These are phyloP conservation scores for Cheilosia impressa DNA, from an alignment of 2,888 invertebrate genomes.

Conservation along the genomic window DNA sequence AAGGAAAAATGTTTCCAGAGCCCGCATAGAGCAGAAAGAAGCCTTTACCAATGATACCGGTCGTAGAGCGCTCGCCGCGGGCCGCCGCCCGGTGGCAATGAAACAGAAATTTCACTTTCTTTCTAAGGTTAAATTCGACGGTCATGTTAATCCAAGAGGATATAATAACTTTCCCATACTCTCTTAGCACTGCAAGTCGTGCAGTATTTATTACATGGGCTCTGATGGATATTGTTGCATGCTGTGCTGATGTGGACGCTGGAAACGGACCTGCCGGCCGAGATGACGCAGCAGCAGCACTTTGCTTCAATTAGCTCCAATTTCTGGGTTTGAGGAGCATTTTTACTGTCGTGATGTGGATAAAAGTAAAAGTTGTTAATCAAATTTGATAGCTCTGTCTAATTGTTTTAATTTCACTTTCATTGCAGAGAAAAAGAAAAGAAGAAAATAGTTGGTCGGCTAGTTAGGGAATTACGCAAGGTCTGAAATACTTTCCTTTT, in stretches of 20 bases:
- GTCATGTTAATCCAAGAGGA: conserved; percentile 59
- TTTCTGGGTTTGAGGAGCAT: conserved; percentile 17
- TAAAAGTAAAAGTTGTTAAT: conserved; percentile 72
- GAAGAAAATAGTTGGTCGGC: neutral
- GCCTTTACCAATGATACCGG: conserved; percentile 16
- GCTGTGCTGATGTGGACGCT: conserved; percentile 4
- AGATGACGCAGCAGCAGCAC: conserved; percentile 12
- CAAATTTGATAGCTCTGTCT: conserved; percentile 54
- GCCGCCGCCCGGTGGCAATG: conserved; percentile 30
- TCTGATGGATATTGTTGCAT: conserved; percentile 12
- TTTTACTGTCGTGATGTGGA: conserved; percentile 22
- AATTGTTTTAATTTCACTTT: conserved; percentile 65
- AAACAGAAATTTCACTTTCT: conserved; percentile 65
- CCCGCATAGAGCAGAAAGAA: neutral
- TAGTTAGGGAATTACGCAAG: conserved; percentile 11
- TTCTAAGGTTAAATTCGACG: conserved; percentile 58
- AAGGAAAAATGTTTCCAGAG: conserved; percentile 18
- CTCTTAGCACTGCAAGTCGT: conserved; percentile 33
- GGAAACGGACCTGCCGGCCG: conserved; percentile 18
- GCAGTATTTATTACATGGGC: conserved; percentile 30
- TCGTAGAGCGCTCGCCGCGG: neutral
- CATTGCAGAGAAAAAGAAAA: conserved; percentile 27
- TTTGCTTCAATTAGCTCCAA: conserved; percentile 52
- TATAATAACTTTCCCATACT: conserved; percentile 65
- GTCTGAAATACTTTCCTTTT: conserved; percentile 49